Evolutionary conservation across 1,140 invertebrate species (phyloP).

Genomic region (Paramacrobiotus metropolitanus): DNA sequence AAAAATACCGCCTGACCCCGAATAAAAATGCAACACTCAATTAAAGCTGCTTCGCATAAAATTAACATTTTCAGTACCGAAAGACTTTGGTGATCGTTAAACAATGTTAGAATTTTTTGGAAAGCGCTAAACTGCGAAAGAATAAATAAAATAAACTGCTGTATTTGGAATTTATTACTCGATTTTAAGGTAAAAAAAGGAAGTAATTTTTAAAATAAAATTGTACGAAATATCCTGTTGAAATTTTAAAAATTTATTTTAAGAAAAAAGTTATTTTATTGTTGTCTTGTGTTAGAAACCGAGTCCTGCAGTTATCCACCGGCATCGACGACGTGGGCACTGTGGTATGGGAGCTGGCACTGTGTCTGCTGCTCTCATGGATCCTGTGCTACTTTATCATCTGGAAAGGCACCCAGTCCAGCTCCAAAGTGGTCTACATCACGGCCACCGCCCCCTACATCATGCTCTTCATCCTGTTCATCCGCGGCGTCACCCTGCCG

Average conservation of each 20-base stretch:
- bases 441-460: constrained; percentile 29
- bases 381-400: constrained; percentile 83
- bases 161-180: not conserved
- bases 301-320: constrained; percentile 25
- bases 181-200: not conserved
- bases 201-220: not conserved
- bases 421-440: constrained; percentile 66
- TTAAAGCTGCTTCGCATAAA: too few relatives aligned
- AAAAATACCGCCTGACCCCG: too few relatives aligned
- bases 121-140: too few relatives aligned
- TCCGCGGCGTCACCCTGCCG: constrained; percentile 25
- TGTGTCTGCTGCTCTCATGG: constrained; percentile 79
- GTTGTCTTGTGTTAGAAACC: constrained; percentile 16
- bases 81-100: too few relatives aligned
- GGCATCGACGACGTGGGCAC: constrained; percentile 30
- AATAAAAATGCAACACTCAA: too few relatives aligned
- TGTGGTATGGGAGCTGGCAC: constrained; percentile 77
- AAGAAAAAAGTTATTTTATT: too few relatives aligned
- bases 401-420: constrained; percentile 91
- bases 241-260: too few relatives aligned
- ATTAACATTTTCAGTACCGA: too few relatives aligned
- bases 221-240: constrained; percentile 18
- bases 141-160: too few relatives aligned
- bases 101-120: too few relatives aligned
- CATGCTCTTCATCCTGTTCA: constrained; percentile 25